Evolutionary conservation across 2,888 invertebrate genomes (phyloP), one percentile per base, ranked within the genome.

Genomic region (Plebejus anna): DNA sequence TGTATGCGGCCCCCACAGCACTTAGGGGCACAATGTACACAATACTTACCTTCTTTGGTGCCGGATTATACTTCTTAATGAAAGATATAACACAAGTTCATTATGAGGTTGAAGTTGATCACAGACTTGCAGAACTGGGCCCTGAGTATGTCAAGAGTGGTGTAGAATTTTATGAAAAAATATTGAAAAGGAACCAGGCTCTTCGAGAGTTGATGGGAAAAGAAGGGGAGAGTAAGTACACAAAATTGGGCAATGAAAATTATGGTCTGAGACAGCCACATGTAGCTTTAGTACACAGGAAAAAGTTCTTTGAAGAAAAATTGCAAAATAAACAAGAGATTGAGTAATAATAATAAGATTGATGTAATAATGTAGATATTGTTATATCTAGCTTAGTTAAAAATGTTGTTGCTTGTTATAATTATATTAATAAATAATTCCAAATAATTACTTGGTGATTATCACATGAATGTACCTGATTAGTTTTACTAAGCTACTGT

Each of bases 81-180:
- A 96, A 95, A 84, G 97, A 97, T 86, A 89, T 90, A 80, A 94
- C 95, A 13, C 95, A 95, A 84, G 92, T 95, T 36, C 83, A 92
- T 81, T 95, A 94, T 84, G 97, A 98, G 85, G 88, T 90, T 9
- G 81, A 90, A 13, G 94, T 95, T 32, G 97, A 98, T 85, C 89
- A 94, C 76, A 87, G 91, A 79, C 89, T 98, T 32, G 94, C 95
- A 79, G 86, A 94, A 51, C 85, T 96, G 77, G 95, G 96, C 66
- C 88, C 91, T 66, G 92, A 96, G 70, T 97, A 96, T 86, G 89
- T 96, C 11, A 94, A 96, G 84, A 97, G 97, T 73, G 98, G 97
- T 3, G 90, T 96, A 51, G 96, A 96, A 85, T 98, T 95, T 90
- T 98, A 97, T 85, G 94, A 95, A 42, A 97, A 97, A 89, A 85